These are phyloP conservation scores for Drosophila putrida DNA, from an alignment of 2,888 invertebrate species.

Conservation along the genomic window DNA sequence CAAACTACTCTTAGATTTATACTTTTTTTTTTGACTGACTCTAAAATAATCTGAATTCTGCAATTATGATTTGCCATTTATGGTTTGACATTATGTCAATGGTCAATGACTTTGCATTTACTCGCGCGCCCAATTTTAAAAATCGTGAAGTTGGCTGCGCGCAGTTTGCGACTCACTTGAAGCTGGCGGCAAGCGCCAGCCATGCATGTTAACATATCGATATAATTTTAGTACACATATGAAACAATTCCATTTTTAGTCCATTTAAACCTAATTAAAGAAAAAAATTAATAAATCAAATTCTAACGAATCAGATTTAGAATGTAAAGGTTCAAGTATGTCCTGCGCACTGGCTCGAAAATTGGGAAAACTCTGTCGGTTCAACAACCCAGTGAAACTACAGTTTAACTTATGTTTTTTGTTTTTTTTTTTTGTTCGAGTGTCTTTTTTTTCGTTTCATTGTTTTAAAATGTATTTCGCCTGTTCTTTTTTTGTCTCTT, in stretches of 20 bases:
- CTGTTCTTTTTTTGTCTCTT: conserved; percentile 31
- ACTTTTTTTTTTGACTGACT: too few relatives aligned
- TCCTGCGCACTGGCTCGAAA: too few relatives aligned
- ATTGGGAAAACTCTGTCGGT: background rate
- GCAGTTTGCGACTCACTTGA: conserved; percentile 3
- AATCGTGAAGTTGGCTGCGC: conserved; percentile 32
- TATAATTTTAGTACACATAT: background rate
- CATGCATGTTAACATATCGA: conserved; percentile 13
- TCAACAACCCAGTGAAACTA: conserved; percentile 17
- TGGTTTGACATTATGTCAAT: too few relatives aligned
- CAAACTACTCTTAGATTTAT: too few relatives aligned
- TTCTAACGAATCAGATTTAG: too few relatives aligned
- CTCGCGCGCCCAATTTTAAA: conserved; percentile 6
- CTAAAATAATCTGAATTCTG: too few relatives aligned
- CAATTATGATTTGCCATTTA: too few relatives aligned
- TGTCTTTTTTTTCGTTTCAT: conserved; percentile 62
- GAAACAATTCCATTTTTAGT: too few relatives aligned
- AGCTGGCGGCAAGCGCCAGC: conserved; percentile 2
- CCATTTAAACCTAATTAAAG: too few relatives aligned
- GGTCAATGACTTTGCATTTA: too few relatives aligned
- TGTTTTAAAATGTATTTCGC: conserved; percentile 62
- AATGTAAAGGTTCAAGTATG: too few relatives aligned
- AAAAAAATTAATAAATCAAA: too few relatives aligned
- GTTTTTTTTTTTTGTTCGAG: conserved; percentile 51
- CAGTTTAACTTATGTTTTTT: conserved; percentile 43